Evolutionary conservation across 2,797 vertebrate species (phyloP).

Genomic region (Vespertilio murinus): DNA sequence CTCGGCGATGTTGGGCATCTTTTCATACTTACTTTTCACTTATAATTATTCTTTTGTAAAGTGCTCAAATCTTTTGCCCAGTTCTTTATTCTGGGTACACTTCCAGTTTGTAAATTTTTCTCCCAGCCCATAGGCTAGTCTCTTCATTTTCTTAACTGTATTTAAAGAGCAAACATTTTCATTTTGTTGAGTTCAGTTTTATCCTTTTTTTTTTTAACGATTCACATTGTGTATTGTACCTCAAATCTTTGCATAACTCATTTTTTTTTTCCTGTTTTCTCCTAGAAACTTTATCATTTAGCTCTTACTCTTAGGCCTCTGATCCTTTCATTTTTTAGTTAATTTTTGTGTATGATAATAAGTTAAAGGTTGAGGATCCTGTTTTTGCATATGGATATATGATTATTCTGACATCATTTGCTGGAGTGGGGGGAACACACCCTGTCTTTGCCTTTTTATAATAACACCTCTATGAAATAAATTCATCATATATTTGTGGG

Average conservation of each 20-base stretch:
- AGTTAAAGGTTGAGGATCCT: neutral
- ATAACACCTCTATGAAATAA: neutral
- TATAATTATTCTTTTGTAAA: neutral
- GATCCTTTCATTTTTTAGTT: neutral
- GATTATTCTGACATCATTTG: neutral
- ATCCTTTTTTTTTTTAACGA: neutral
- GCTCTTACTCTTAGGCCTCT: neutral
- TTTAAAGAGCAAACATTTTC: constrained; percentile 46
- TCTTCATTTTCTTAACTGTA: constrained; percentile 30
- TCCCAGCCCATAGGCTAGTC: neutral
- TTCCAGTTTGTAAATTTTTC: neutral
- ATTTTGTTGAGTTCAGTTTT: constrained; percentile 22
- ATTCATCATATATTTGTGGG: neutral
- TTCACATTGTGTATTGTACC: neutral
- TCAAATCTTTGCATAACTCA: constrained; percentile 22
- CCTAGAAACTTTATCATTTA: constrained; percentile 7
- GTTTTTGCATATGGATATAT: neutral
- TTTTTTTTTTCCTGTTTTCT: neutral
- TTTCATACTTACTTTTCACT: neutral
- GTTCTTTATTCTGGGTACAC: neutral
- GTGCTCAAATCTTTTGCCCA: neutral
- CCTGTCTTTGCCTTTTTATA: neutral
- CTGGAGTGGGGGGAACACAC: neutral
- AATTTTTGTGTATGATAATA: neutral
- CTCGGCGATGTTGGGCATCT: neutral